Percentiles rank a stretch among this genome's conserved stretches.
Conservation (phyloP, 1,140 invertebrate genomes). For the Eulimnadia texana region DNA sequence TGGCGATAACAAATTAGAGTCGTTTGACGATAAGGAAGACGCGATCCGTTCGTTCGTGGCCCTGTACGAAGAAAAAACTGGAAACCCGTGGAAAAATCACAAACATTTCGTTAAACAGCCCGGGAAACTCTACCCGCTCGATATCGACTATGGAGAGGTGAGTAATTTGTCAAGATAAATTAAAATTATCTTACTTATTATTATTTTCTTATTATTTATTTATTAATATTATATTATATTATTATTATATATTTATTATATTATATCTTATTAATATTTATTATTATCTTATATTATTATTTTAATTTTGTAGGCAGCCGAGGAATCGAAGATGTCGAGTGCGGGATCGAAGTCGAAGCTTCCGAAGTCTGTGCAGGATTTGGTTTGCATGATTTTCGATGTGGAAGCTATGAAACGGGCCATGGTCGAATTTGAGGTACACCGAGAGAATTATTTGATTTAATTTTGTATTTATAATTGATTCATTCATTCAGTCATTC, state of each 20-base stretch:
- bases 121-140: conserved; percentile 71
- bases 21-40: conserved; percentile 34
- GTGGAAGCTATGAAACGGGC: conserved; percentile 80
- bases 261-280: neutral
- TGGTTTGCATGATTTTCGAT: conserved; percentile 81
- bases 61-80: conserved; percentile 68
- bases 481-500: no score
- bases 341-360: conserved; percentile 46
- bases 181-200: no score
- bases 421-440: conserved; percentile 81
- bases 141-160: conserved; percentile 66
- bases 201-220: no score
- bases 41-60: conserved; percentile 50
- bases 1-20: conserved; percentile 61
- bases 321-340: conserved; percentile 25
- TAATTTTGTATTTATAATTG: no score
- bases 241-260: neutral
- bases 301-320: conserved; percentile 24
- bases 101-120: conserved; percentile 63
- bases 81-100: conserved; percentile 57
- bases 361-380: conserved; percentile 55
- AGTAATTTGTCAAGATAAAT: neutral
- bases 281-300: conserved; percentile 11
- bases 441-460: no score
- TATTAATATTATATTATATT: neutral